phyloP scores from a whole-genome alignment of 23 tunicate species.

The Phallusia fumigata region DNA sequence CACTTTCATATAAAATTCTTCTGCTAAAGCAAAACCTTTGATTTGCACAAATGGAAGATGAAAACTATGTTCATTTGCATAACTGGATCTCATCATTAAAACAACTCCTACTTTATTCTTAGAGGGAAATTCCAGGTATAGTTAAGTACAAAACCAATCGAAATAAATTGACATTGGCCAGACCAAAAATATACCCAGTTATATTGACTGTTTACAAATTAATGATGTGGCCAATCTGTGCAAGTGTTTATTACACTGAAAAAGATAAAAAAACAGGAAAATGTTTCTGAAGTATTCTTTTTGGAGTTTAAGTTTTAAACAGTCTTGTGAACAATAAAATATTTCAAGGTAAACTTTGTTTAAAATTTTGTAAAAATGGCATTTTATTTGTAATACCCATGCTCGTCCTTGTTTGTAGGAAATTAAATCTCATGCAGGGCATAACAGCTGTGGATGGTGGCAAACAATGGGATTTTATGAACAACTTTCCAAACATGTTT shows the following conservation, averaged over 20 bases:
- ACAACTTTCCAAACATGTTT: slow-evolving; percentile 12
- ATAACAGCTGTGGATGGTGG: slow-evolving; percentile 34
- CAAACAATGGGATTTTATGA: slow-evolving; percentile 21
- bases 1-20: neutral
- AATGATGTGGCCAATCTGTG: slow-evolving; percentile 17
- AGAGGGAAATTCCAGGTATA: neutral
- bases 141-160: neutral
- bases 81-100: neutral
- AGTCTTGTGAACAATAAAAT: neutral
- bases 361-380: neutral
- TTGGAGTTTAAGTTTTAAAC: neutral
- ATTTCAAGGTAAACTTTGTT: neutral
- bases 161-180: neutral
- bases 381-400: slow-evolving; percentile 58
- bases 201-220: neutral
- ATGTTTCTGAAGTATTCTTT: neutral
- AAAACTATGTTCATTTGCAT: neutral
- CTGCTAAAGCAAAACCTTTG: neutral
- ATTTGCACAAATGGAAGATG: neutral
- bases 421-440: slow-evolving; percentile 41
- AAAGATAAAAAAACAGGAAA: neutral
- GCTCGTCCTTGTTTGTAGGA: slow-evolving; percentile 39
- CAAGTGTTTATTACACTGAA: slow-evolving; percentile 16
- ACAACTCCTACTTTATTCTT: neutral
- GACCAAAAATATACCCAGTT: slow-evolving; percentile 16